Evolutionary conservation across 2,888 invertebrate species (phyloP), one percentile per base, ranked within the genome.

Genomic region (Tipula helvola): DNA sequence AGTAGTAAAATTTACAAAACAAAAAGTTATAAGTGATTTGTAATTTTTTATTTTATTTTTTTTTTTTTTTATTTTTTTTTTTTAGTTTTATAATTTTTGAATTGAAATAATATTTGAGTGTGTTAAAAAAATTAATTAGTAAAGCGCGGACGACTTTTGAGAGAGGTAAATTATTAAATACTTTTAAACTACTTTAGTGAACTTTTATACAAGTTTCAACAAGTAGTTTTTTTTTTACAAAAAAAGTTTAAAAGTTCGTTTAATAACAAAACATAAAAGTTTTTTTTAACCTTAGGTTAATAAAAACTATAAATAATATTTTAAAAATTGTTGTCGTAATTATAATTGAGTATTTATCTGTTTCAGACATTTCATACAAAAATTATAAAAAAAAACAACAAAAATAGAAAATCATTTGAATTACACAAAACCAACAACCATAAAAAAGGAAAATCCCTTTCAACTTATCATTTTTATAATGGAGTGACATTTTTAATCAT

Each of bases 371-470:
- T 71, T 71, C 71, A 71, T 71, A 71, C 16, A 16, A 52, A 52
- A 39, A 39, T 39, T 39, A 3, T 39, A 39, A 39, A 39, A 39
- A 39, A 39, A 39, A 39, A 39, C 5, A 57, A 57, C n/a, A 16
- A 57, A 39, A 57, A 52, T 52, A 16, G 52, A 57, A 57, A 57
- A 57, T 16, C 52, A 16, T 16, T 16, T 12, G 28, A 18, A 71
- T 71, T 52, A 28, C 4, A 71, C n/a, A 71, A 71, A 18, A 28
- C 28, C 28, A 28, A 28, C 28, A 28, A 28, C 71, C 71, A 71
- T 71, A 71, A 71, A 71, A 71, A 71, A 71, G 71, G 71, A 71
- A 71, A 71, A 71, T 71, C 71, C 71, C 71, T 71, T 71, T 71
- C 71, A 71, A 71, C 71, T 71, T 71, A 71, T 71, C 71, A 71